phyloP scores from a whole-genome alignment of 92 coral and sea anemone genomes.

The Porites cylindrica region DNA sequence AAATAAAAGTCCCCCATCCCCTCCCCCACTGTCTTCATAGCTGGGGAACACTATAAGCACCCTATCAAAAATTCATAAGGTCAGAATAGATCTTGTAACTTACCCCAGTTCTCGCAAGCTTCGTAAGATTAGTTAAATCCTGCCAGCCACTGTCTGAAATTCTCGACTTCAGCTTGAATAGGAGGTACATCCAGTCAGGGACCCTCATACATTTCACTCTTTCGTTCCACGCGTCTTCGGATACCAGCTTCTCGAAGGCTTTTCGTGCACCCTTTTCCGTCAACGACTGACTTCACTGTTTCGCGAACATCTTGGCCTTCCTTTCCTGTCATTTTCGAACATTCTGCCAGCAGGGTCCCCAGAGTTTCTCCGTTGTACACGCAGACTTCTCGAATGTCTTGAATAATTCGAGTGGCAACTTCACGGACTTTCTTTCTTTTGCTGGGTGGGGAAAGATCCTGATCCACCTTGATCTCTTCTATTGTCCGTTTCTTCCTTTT shows the following conservation, averaged over 20 bases:
- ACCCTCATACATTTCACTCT: slow-evolving; percentile 29
- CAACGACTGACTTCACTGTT: not conserved
- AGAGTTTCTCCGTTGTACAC: slow-evolving; percentile 16
- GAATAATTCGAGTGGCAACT: not conserved
- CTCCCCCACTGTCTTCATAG: not conserved
- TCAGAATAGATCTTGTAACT: not conserved
- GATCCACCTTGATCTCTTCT: not conserved
- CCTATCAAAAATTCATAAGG: no score
- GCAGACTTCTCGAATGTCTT: slow-evolving; percentile 5
- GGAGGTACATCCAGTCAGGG: slow-evolving; percentile 64
- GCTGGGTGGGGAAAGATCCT: slow-evolving; percentile 19
- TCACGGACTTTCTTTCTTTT: slow-evolving; percentile 17
- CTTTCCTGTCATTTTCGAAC: slow-evolving; percentile 24
- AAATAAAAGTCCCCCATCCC: no score
- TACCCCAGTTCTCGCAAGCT: slow-evolving; percentile 67
- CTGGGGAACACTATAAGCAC: not conserved
- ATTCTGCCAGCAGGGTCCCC: slow-evolving; percentile 28
- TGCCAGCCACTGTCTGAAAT: slow-evolving; percentile 65
- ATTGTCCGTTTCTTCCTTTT: slow-evolving; percentile 2
- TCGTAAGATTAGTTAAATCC: slow-evolving; percentile 40
- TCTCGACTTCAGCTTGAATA: slow-evolving; percentile 41
- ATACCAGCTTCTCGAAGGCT: slow-evolving; percentile 5
- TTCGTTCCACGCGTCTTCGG: slow-evolving; percentile 14
- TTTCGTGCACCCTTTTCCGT: slow-evolving; percentile 28
- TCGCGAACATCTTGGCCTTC: slow-evolving; percentile 24